phyloP scores from a whole-genome alignment of 2,113 vertebrate genomes.

The Craseonycteris thonglongyai region DNA sequence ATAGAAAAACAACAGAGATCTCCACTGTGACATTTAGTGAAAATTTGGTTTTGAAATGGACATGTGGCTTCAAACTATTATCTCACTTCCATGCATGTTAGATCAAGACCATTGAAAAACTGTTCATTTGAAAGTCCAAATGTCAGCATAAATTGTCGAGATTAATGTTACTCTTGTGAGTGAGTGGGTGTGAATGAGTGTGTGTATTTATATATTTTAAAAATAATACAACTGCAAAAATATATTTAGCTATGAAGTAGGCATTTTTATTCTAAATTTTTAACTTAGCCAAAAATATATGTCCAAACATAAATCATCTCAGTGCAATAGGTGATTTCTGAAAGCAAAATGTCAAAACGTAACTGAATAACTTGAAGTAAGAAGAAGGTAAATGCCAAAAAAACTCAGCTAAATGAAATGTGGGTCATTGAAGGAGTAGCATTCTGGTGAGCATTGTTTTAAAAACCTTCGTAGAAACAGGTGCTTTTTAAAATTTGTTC shows the following conservation, averaged over 20 bases:
- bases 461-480: not conserved
- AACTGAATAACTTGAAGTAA: not conserved
- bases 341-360: not conserved
- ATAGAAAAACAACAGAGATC: not conserved
- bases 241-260: not conserved
- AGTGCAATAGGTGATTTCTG: not conserved
- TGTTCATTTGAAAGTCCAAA: not conserved
- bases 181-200: not conserved
- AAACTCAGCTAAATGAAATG: not conserved
- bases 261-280: not conserved
- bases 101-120: conserved; percentile 12
- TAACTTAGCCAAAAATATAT: not conserved
- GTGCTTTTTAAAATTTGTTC: not conserved
- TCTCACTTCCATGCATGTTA: not conserved
- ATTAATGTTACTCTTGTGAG: not conserved
- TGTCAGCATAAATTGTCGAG: not conserved
- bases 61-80: conserved; percentile 23
- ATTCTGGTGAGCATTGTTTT: not conserved
- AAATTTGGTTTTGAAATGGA: conserved; percentile 44
- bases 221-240: not conserved
- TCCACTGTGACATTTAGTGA: conserved; percentile 30
- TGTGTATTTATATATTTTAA: not conserved
- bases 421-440: rapidly evolving
- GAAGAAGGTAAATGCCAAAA: not conserved
- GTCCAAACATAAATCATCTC: not conserved